Percentiles rank a stretch among this genome's conserved stretches.
Conservation (phyloP, 2,113 vertebrate species). For the Apaloderma vittatum region DNA sequence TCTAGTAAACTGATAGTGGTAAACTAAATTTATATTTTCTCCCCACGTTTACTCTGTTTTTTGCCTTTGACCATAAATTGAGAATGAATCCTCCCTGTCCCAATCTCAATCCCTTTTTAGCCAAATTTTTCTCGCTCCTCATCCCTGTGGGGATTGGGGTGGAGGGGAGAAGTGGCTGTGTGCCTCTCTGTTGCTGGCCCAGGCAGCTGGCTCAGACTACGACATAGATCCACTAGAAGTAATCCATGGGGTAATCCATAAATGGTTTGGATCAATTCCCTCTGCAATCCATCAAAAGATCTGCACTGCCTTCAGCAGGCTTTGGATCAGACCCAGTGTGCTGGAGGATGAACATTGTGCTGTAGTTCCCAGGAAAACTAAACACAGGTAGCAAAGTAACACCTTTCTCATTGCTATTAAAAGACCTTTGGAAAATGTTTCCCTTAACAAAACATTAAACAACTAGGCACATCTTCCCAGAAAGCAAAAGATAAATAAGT, state of each 20-base stretch:
- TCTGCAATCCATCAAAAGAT: background rate
- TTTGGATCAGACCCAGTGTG: background rate
- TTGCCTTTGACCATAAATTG: too few species aligned
- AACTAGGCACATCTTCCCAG: background rate
- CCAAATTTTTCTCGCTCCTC: too few species aligned
- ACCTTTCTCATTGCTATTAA: background rate
- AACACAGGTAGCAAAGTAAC: background rate
- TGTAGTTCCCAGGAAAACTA: background rate
- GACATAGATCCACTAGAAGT: background rate
- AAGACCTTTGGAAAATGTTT: background rate
- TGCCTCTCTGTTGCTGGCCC: too few species aligned
- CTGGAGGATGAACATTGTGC: background rate
- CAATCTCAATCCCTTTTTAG: too few species aligned
- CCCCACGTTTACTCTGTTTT: too few species aligned
- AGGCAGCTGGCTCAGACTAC: too few species aligned
- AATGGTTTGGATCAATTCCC: background rate
- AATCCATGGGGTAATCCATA: background rate
- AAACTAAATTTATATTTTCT: too few species aligned
- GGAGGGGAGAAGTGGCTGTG: too few species aligned
- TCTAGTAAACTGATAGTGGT: too few species aligned
- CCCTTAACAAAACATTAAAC: background rate
- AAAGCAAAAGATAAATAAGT: background rate
- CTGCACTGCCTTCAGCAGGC: background rate
- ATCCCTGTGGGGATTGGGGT: too few species aligned
- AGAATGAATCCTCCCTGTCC: too few species aligned